Conservation (phyloP, 2,888 invertebrate genomes). For the Suillia variegata region DNA sequence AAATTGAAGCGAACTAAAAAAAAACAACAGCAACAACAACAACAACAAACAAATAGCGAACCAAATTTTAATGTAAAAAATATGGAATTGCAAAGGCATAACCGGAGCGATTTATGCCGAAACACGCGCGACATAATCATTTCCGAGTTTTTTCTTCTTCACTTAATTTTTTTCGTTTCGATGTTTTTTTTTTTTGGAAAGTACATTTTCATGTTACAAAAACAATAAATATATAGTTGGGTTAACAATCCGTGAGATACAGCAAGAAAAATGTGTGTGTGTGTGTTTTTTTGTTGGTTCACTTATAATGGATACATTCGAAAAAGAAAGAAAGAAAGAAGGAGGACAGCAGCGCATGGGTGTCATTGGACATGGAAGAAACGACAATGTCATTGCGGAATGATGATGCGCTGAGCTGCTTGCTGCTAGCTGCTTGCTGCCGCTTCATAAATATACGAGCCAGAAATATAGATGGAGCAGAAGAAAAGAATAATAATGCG, state of each 20-base stretch:
- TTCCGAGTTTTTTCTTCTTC: too few species aligned
- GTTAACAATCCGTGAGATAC: constrained; percentile 25
- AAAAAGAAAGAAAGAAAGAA: too few species aligned
- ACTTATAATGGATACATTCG: too few species aligned
- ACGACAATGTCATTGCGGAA: too few species aligned
- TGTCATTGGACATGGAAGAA: background rate
- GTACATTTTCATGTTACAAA: constrained; percentile 46
- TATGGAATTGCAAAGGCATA: constrained; percentile 14
- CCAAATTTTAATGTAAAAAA: background rate
- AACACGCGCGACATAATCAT: constrained; percentile 51
- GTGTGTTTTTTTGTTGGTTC: too few species aligned
- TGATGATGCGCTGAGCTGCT: background rate
- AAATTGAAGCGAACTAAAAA: too few species aligned
- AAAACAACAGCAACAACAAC: too few species aligned
- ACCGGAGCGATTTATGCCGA: constrained; percentile 42
- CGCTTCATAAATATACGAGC: background rate
- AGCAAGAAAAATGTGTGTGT: too few species aligned
- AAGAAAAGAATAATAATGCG: constrained; percentile 27
- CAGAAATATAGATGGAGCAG: constrained; percentile 1
- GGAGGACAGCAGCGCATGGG: background rate
- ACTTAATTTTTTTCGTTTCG: too few species aligned
- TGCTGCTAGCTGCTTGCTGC: too few species aligned
- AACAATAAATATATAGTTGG: constrained; percentile 42
- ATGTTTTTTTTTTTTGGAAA: constrained; percentile 23
- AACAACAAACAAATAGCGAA: background rate